These are phyloP conservation scores for Gouania willdenowi DNA, from an alignment of 2,797 vertebrate genomes.

Conservation along the genomic window DNA sequence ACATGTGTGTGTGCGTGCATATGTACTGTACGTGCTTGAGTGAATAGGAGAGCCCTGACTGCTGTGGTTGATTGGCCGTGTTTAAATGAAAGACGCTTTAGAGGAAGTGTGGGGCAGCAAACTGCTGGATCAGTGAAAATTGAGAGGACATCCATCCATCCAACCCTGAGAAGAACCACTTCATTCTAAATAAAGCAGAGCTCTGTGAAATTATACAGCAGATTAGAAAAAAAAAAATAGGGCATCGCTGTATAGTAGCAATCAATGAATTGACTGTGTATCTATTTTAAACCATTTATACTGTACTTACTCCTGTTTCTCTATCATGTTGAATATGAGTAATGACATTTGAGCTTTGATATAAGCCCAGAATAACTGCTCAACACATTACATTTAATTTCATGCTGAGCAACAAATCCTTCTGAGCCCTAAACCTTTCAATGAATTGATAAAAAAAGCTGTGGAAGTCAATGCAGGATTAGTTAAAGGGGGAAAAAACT, in stretches of 20 bases:
- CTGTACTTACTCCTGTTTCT: neutral
- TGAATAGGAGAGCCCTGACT: too few species aligned
- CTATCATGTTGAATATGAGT: too few species aligned
- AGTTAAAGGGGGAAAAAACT: too few species aligned
- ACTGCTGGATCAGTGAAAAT: constrained; percentile 71
- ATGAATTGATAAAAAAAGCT: neutral
- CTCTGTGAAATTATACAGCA: neutral
- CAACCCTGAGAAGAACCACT: neutral
- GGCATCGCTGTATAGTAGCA: too few species aligned
- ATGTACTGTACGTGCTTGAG: too few species aligned
- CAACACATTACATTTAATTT: neutral
- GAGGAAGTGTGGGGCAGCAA: constrained; percentile 3
- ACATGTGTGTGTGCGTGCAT: too few species aligned
- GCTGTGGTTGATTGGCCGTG: constrained; percentile 39
- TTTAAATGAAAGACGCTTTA: neutral
- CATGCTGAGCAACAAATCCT: neutral
- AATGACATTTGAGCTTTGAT: neutral
- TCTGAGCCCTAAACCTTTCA: neutral
- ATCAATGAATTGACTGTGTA: neutral
- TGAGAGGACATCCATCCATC: constrained; percentile 34
- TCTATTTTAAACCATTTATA: neutral
- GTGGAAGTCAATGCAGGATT: too few species aligned
- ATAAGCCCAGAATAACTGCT: neutral
- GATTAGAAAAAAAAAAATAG: too few species aligned
- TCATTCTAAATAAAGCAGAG: neutral